A percentile compares a stretch with the other conserved stretches of the same genome.
Evolutionary conservation across 2,888 invertebrate species (phyloP).

Genomic region (Cryptus viduatorius): DNA sequence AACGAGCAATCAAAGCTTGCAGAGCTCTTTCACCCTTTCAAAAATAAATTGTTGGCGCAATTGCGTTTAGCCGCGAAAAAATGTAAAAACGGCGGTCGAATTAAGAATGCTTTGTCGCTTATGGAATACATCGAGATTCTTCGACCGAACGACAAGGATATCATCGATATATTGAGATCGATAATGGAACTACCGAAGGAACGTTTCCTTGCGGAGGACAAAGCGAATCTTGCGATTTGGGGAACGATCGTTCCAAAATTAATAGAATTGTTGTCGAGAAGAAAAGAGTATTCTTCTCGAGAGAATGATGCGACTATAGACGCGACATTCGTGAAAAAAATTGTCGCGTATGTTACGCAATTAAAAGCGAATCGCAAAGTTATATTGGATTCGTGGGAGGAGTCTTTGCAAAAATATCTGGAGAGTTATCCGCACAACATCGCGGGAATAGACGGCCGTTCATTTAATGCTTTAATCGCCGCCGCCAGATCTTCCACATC

Average conservation of each 20-base stretch:
- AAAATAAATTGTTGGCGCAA: constrained; percentile 86
- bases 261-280: constrained; percentile 83
- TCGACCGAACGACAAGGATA: constrained; percentile 83
- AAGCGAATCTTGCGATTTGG: constrained; percentile 85
- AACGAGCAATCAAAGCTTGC: constrained; percentile 59
- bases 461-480: constrained; percentile 73
- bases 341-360: constrained; percentile 71
- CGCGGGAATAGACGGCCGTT: constrained; percentile 85
- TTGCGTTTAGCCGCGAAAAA: constrained; percentile 86
- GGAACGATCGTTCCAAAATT: constrained; percentile 87
- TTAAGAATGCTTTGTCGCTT: constrained; percentile 83
- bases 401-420: constrained; percentile 87
- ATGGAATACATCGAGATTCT: constrained; percentile 85
- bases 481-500: constrained; percentile 81
- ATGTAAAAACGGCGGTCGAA: constrained; percentile 77
- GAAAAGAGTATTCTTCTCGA: constrained; percentile 64
- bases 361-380: constrained; percentile 70
- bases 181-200: constrained; percentile 82
- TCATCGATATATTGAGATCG: constrained; percentile 84
- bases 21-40: constrained; percentile 85
- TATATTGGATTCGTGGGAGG: constrained; percentile 86
- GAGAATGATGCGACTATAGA: constrained; percentile 64
- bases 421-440: constrained; percentile 88
- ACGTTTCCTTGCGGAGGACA: constrained; percentile 85
- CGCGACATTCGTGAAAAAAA: constrained; percentile 71